Evolutionary conservation across 2,797 vertebrate genomes (phyloP), one percentile per base, ranked within the genome.

Genomic region (Trematomus bernacchii): DNA sequence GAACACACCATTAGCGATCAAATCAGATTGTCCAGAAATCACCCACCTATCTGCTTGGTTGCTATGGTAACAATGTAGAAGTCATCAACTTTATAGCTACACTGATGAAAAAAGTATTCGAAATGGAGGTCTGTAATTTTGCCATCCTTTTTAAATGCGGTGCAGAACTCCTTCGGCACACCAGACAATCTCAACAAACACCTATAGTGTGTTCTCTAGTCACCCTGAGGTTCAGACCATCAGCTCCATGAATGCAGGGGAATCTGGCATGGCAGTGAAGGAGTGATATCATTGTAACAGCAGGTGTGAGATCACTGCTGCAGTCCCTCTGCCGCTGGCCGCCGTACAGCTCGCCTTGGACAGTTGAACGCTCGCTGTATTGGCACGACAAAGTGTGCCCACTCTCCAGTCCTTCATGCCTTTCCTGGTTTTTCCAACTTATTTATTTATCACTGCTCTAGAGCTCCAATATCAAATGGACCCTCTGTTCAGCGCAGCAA

Each of bases 401-500:
- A 21, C n/a, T 71, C 30, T 55, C 30, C 53, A 27, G n/a, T 47
- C 40, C 48, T 73, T 71, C 30, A 44, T 40, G 53, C 44, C 42
- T 71, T 65, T 77, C 51, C 40, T 59, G 47, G 12, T 4, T 66
- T 83, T 80, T 68, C 57, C 57, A 59, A 11, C 65, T 82, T 70
- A 58, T 82, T 80, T 80, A 77, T 80, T 77, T 80, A 72, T 79
- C 66, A 42, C 57, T 65, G 48, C 47, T 80, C 21, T 69, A 61
- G 48, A 68, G 62, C 74, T 82, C 68, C n/a, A 8, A 65, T 81
- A 84, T 87, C 66, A 80, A 71, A 84, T 69, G 50, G 73, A 71
- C 69, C 63, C 71, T 85, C 81, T 90, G 82, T 79, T 87, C 66
- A n/a, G 46, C 71, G 65, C 75, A 68, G 73, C 42, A 60, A 72